Evolutionary conservation across 2,888 invertebrate species (phyloP).

Genomic region (Scrobipalpa atriplicella): DNA sequence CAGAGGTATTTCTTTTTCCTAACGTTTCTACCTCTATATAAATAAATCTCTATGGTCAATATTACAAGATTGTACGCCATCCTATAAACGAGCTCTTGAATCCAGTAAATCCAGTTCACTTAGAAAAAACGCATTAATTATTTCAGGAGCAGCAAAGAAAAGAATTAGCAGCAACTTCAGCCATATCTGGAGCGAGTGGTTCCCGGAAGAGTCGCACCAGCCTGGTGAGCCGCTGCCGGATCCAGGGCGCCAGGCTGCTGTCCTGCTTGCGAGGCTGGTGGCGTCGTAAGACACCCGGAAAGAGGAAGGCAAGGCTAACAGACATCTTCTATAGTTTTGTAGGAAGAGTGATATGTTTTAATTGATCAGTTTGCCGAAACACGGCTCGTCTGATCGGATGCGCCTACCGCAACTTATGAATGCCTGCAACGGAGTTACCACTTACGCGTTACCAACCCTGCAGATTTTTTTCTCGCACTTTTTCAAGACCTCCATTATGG

Average conservation of each 20-base stretch:
- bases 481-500: too few relatives aligned
- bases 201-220: conserved; percentile 54
- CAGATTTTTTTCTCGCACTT: too few relatives aligned
- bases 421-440: too few relatives aligned
- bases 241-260: conserved; percentile 63
- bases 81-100: too few relatives aligned
- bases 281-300: conserved; percentile 63
- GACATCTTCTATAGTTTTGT: too few relatives aligned
- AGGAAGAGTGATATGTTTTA: too few relatives aligned
- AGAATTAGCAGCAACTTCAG: conserved; percentile 48
- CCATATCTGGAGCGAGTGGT: conserved; percentile 48
- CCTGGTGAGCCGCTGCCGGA: conserved; percentile 62
- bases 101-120: too few relatives aligned
- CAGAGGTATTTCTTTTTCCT: neutral
- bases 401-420: too few relatives aligned
- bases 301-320: conserved; percentile 56
- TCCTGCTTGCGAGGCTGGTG: conserved; percentile 72
- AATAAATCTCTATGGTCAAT: neutral
- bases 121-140: neutral
- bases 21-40: neutral
- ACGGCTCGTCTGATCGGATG: too few relatives aligned
- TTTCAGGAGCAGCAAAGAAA: conserved; percentile 38
- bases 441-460: too few relatives aligned
- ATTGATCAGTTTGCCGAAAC: too few relatives aligned
- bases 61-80: too few relatives aligned